Percentiles rank a stretch among this genome's conserved stretches.
Evolutionary conservation across 2,888 invertebrate species (phyloP).

Genomic region (Tanypteryx hageni): DNA sequence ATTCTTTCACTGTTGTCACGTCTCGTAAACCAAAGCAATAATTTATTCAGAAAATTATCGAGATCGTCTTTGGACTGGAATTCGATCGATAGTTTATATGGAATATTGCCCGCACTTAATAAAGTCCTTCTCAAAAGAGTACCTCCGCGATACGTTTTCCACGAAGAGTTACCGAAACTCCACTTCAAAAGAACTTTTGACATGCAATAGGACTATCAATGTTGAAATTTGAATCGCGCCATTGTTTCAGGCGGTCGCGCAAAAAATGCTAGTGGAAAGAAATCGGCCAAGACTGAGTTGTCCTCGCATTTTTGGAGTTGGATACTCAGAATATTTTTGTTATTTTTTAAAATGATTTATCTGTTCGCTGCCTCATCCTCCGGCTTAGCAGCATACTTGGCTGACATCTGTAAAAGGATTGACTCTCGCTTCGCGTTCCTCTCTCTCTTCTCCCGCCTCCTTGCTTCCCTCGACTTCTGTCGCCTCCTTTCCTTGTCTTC

Average conservation of each 20-base stretch:
- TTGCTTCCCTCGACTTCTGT: neutral
- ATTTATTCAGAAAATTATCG: too few species aligned
- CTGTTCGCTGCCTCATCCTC: neutral
- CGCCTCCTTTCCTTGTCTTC: neutral
- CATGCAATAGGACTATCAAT: neutral
- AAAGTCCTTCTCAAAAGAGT: neutral
- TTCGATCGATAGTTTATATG: too few species aligned
- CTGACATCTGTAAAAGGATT: slow-evolving; percentile 16
- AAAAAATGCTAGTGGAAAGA: neutral
- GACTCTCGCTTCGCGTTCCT: neutral
- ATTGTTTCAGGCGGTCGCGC: neutral
- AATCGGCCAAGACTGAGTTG: neutral
- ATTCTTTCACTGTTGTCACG: too few species aligned
- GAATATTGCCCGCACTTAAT: neutral
- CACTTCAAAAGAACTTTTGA: neutral
- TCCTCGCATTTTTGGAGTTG: neutral
- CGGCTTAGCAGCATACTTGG: neutral
- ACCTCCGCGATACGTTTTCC: neutral
- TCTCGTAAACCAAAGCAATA: too few species aligned
- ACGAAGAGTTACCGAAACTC: neutral
- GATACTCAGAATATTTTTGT: neutral
- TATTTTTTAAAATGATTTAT: neutral
- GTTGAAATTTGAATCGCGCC: neutral
- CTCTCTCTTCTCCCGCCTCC: neutral
- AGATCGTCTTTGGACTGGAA: too few species aligned